Percentiles rank a stretch among this genome's conserved stretches.
phyloP scores from a whole-genome alignment of 2,113 vertebrate species.

The Etia nguti region DNA sequence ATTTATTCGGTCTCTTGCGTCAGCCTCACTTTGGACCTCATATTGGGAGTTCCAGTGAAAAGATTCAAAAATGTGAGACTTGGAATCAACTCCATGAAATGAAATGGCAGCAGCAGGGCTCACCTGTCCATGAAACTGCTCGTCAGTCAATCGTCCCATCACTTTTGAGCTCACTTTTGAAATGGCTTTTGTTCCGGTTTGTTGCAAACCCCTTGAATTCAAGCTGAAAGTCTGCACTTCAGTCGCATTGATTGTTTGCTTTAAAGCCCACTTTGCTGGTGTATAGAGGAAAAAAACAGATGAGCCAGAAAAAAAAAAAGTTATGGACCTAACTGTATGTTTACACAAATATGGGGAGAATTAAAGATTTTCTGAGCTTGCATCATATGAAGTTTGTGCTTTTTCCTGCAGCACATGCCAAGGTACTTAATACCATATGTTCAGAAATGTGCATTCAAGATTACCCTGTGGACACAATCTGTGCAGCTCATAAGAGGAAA shows the following conservation, averaged over 20 bases:
- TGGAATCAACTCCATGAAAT: not conserved
- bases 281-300: not conserved
- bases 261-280: not conserved
- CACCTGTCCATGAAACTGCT: not conserved
- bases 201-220: not conserved
- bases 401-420: not conserved
- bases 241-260: not conserved
- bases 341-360: not conserved
- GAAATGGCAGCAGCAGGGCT: not conserved
- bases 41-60: not conserved
- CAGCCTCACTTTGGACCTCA: not conserved
- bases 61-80: not conserved
- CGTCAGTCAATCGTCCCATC: not conserved
- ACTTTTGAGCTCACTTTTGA: not conserved
- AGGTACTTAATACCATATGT: conserved; percentile 23
- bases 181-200: not conserved
- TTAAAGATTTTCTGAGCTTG: not conserved
- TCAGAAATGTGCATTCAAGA: conserved; percentile 39
- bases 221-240: not conserved
- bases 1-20: not conserved
- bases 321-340: not conserved
- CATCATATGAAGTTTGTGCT: not conserved
- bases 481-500: conserved; percentile 41
- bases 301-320: not conserved
- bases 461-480: conserved; percentile 55